These are phyloP conservation scores for Gari tellinella DNA, from an alignment of 2,888 invertebrate species.

Conservation along the genomic window DNA sequence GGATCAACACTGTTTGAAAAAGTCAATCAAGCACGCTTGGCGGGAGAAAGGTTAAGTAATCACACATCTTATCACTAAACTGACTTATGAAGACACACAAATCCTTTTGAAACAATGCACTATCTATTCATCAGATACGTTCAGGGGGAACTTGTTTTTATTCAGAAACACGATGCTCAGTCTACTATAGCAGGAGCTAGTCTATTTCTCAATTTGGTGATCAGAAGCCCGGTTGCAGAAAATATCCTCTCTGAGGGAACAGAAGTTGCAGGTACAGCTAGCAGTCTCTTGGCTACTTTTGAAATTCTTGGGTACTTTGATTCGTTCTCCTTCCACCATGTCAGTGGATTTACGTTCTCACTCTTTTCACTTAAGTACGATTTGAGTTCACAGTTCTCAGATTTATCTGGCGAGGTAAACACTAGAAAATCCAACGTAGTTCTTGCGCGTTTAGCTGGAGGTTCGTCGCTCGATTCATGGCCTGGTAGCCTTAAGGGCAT, in stretches of 20 bases:
- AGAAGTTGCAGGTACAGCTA: constrained; percentile 23
- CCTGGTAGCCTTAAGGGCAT: constrained; percentile 12
- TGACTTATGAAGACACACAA: no score
- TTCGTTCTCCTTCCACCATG: constrained; percentile 23
- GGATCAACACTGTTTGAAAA: no score
- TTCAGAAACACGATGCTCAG: constrained; percentile 8
- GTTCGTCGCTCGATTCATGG: no score
- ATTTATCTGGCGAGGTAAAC: no score
- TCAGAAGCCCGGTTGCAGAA: constrained; percentile 11
- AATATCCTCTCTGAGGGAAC: constrained; percentile 27
- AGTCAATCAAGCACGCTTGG: no score
- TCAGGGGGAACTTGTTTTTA: no score
- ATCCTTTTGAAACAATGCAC: no score
- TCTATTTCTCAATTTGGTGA: constrained; percentile 24
- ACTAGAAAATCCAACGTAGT: no score
- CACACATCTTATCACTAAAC: no score
- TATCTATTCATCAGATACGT: no score
- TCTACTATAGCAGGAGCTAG: background rate
- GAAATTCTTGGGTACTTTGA: constrained; percentile 8
- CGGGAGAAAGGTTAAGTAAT: no score
- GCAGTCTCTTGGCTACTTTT: constrained; percentile 13
- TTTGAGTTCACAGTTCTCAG: constrained; percentile 5
- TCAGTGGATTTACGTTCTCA: constrained; percentile 2
- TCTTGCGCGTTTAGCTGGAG: no score
- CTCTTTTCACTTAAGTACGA: constrained; percentile 3